Evolutionary conservation across 2,113 vertebrate species (phyloP), one percentile per base, ranked within the genome.

Genomic region (Tachysurus fulvidraco): DNA sequence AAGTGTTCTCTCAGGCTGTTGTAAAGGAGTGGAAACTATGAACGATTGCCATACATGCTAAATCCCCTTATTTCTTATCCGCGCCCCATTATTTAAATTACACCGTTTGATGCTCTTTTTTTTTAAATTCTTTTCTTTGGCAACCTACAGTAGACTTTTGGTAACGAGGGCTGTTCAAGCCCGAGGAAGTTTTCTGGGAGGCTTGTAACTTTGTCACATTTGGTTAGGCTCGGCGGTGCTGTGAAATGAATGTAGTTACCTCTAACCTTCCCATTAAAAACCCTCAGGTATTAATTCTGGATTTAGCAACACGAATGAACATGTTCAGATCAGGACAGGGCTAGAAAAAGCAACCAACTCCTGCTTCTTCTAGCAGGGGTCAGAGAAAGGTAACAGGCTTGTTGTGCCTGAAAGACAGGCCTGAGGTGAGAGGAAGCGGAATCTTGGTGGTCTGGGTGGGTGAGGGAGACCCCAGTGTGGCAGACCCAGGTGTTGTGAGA

Each of bases 91-190:
- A 67, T 71, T 85, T 50, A 73, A 73, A 88, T 84, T 59, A 83
- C 36, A 59, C 50, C 54, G 16, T 84, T 80, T 86, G 71, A 84
- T 87, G 2, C 52, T 78, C 69, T 55, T 83, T 71, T 81, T 77
- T 46, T 57, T 60, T 1, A 36, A 54, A 83, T 30, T 57, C 57
- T 80, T 73, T 67, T 78, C 52, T 88, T 93, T 90, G 87, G 91
- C 92, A 89, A 89, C 90, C 87, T 92, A 91, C 93, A 94, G 93
- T 91, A 92, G 92, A 94, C 90, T 93, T 90, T 93, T 88, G 91
- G 89, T 90, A 93, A 88, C 91, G 50, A 69, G 85, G 57, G 41
- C 91, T 89, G 82, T 65, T 19, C 57, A 81, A 78, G 79, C 77
- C 14, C 25, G 76, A 69, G 62, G 86, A 21, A 59, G 82, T 64